phyloP scores from a whole-genome alignment of 2,888 invertebrate genomes.

The Malthinus seriepunctatus region DNA sequence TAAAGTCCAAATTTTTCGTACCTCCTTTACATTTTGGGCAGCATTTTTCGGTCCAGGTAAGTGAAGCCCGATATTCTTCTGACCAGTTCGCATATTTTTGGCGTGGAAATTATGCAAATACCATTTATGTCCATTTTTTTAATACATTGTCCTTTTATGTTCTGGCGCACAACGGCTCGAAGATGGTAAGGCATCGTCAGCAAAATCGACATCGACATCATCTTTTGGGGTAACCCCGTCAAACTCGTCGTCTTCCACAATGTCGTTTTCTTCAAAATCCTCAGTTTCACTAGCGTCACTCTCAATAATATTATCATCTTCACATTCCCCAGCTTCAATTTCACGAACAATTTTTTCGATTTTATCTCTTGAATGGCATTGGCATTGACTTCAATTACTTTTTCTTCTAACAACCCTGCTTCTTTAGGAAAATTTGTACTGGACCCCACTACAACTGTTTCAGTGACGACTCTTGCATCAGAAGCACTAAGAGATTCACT shows the following conservation, averaged over 20 bases:
- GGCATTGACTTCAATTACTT: not conserved
- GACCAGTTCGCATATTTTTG: too few species aligned
- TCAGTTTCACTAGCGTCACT: conserved; percentile 5
- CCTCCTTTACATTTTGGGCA: too few species aligned
- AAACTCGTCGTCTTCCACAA: conserved; percentile 2
- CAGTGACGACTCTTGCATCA: not conserved
- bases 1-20: too few species aligned
- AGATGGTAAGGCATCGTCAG: not conserved
- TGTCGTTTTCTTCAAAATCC: conserved; percentile 1
- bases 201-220: not conserved
- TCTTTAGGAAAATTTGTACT: not conserved
- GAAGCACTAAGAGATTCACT: not conserved
- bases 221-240: conserved; percentile 1
- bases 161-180: not conserved
- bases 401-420: not conserved
- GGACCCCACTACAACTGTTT: not conserved
- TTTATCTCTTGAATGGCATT: not conserved
- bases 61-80: too few species aligned
- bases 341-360: not conserved
- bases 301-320: not conserved
- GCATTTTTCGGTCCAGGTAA: too few species aligned
- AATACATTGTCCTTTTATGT: not conserved
- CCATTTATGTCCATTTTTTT: conserved; percentile 3
- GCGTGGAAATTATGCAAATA: too few species aligned
- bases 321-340: not conserved